Evolutionary conservation across 2,888 invertebrate species (phyloP), one percentile per base, ranked within the genome.

Genomic region (Drosophila rellima): DNA sequence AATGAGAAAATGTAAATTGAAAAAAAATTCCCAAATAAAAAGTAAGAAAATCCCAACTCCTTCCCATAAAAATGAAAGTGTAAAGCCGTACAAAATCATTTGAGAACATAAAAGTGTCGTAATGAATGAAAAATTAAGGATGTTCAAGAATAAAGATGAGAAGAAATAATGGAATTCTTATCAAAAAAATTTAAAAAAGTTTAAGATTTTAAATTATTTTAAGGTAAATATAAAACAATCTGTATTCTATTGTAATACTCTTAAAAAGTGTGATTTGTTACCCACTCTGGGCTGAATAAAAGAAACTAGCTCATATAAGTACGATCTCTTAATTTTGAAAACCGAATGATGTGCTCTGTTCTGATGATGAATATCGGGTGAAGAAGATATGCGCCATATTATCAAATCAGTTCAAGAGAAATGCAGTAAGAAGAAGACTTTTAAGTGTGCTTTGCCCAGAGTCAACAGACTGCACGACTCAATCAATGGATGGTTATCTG

Each of bases 61-160:
- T 18, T 48, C 44, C 44, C 7, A 17, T 37, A 48, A 47, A 42
- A 66, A 44, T 54, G 56, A 65, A 71, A 81, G 85, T 77, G 81
- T 67, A 82, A 85, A 75, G 71, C 85, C 85, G 73, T 85, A 80
- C 29, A 82, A 83, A 82, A 82, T 83, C 80, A 80, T 80, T 85
- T 69, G 61, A 62, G 70, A 74, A 80, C 71, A 80, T 78, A 76
- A 78, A 82, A 78, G 84, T 64, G 69, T 31, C 60, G 66, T 73
- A 84, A 83, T 74, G 71, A 79, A 73, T 73, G 78, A 70, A 40
- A 56, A 62, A 54, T 56, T 70, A 37, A 35, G 39, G 7, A 54
- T 69, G 48, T 42, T 35, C 10, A 50, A 45, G 39, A 39, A 39
- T 23, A 26, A 62, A 20, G 15, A 11, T n/a, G 17, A n/a, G 3